Conservation (phyloP, 1,140 invertebrate species). For the Plodia interpunctella region DNA sequence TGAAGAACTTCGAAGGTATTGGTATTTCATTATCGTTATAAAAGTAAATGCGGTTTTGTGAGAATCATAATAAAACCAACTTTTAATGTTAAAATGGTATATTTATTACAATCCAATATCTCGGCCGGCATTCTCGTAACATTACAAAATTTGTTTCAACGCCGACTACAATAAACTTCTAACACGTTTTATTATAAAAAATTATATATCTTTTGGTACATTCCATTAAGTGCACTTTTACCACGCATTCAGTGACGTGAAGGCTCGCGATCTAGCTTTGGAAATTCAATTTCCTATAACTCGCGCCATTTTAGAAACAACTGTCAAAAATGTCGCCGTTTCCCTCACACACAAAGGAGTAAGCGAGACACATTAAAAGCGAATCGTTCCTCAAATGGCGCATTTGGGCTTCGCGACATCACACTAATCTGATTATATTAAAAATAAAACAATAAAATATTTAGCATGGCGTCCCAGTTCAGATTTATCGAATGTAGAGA, state of each 20-base stretch:
- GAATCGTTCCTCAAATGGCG: background rate
- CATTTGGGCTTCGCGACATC: background rate
- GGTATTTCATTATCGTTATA: no score
- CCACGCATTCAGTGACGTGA: conserved; percentile 54
- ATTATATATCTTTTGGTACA: conserved; percentile 73
- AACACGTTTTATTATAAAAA: conserved; percentile 72
- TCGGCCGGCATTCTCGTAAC: conserved; percentile 56
- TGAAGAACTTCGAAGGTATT: no score
- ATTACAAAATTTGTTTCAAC: conserved; percentile 65
- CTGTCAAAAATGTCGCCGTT: background rate
- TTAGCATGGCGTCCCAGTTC: no score
- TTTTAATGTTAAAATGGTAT: conserved; percentile 73
- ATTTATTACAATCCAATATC: conserved; percentile 75
- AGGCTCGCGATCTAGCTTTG: conserved; percentile 48
- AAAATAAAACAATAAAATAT: background rate
- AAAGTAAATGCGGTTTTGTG: no score
- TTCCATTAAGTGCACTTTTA: conserved; percentile 73
- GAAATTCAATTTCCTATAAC: conserved; percentile 62
- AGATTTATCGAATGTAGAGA: background rate
- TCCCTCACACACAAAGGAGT: background rate
- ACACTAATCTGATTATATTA: background rate
- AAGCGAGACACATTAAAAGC: background rate
- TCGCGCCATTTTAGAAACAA: conserved; percentile 9
- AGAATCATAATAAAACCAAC: conserved; percentile 36
- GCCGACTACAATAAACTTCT: conserved; percentile 62